A percentile compares a stretch with the other conserved stretches of the same genome.
phyloP scores from a whole-genome alignment of 2,888 invertebrate species.

The Pachliopta kotzebuea region DNA sequence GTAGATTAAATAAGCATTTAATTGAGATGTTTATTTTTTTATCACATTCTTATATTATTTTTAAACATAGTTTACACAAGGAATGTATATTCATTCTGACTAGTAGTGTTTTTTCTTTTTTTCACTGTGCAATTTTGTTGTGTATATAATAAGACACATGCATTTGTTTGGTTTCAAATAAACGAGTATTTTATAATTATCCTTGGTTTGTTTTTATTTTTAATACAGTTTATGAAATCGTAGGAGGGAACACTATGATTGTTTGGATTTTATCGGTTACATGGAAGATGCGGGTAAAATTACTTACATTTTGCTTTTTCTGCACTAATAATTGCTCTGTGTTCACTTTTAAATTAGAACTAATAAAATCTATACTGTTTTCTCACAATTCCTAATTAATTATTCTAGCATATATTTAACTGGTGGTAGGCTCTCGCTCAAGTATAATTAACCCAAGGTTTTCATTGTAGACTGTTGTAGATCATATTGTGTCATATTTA shows the following conservation, averaged over 20 bases:
- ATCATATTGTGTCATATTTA: neutral
- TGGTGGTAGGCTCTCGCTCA: neutral
- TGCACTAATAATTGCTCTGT: constrained; percentile 33
- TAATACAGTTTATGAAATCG: constrained; percentile 34
- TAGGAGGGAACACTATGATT: constrained; percentile 37
- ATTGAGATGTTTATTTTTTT: constrained; percentile 17
- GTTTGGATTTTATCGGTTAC: constrained; percentile 30
- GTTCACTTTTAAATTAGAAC: constrained; percentile 15
- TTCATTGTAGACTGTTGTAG: neutral
- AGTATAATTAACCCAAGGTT: neutral
- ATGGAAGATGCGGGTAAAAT: constrained; percentile 39
- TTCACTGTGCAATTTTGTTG: constrained; percentile 20
- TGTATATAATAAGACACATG: constrained; percentile 41
- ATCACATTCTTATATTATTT: constrained; percentile 32
- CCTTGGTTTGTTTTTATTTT: constrained; percentile 72
- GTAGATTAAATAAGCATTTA: constrained; percentile 22
- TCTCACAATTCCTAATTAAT: neutral
- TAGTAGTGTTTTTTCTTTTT: constrained; percentile 41
- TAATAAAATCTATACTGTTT: constrained; percentile 10
- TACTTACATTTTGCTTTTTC: constrained; percentile 35
- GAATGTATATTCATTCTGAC: constrained; percentile 16
- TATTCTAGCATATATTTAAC: neutral
- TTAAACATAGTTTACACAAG: constrained; percentile 17
- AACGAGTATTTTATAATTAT: constrained; percentile 72
- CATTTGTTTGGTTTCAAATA: constrained; percentile 64